Evolutionary conservation across 2,113 vertebrate species (phyloP).

Genomic region (Neolamprologus cancellatus): DNA sequence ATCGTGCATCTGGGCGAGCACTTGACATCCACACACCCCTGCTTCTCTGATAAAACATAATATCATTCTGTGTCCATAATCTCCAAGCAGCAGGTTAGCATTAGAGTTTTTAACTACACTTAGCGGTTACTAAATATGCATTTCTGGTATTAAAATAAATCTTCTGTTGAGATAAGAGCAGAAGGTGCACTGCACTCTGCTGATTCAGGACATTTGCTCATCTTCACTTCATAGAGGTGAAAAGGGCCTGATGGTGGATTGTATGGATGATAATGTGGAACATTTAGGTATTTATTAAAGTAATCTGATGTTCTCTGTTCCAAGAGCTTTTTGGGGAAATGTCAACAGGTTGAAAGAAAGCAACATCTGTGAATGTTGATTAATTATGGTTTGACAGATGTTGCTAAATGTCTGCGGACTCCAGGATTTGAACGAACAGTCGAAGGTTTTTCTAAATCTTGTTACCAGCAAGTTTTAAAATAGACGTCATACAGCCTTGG

Average conservation of each 20-base stretch:
- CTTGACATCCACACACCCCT: conserved; percentile 34
- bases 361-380: conserved; percentile 48
- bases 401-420: conserved; percentile 10
- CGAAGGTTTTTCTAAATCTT: not conserved
- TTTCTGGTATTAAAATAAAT: conserved; percentile 68
- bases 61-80: conserved; percentile 59
- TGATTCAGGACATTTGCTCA: conserved; percentile 16
- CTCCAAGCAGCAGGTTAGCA: conserved; percentile 72
- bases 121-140: conserved; percentile 62
- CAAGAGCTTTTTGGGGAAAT: conserved; percentile 1
- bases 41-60: conserved; percentile 41
- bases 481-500: not conserved
- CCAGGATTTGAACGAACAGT: not conserved
- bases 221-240: not conserved
- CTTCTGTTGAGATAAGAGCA: conserved; percentile 68
- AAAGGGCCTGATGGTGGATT: not conserved
- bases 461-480: not conserved
- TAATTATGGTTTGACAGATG: conserved; percentile 56
- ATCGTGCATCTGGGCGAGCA: conserved; percentile 5
- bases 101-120: conserved; percentile 72
- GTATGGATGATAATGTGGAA: not conserved
- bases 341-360: conserved; percentile 46
- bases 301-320: conserved; percentile 9
- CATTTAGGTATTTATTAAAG: conserved; percentile 16
- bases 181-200: conserved; percentile 54